Evolutionary conservation across 2,797 vertebrate species (phyloP).

Genomic region (Scleropages formosus): DNA sequence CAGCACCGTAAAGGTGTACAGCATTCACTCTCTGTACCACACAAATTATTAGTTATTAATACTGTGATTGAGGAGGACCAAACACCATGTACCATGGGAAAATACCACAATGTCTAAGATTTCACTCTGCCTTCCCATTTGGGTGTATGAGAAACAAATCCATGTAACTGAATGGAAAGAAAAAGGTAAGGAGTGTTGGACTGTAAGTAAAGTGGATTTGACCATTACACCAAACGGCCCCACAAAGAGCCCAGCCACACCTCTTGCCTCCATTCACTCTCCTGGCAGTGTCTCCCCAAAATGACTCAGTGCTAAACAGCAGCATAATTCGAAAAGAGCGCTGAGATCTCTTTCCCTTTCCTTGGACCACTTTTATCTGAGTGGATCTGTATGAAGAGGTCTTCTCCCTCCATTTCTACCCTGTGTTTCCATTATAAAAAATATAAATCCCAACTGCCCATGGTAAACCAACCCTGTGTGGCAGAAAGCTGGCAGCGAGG

Average conservation of each 20-base stretch:
- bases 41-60: slow-evolving; percentile 18
- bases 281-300: not conserved
- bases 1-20: not conserved
- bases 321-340: slow-evolving; percentile 19
- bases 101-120: slow-evolving; percentile 32
- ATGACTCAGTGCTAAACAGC: not conserved
- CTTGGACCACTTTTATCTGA: not conserved
- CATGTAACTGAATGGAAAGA: slow-evolving; percentile 30
- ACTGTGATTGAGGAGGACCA: slow-evolving; percentile 19
- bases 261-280: no score
- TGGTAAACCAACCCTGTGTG: not conserved
- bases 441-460: not conserved
- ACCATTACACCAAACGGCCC: no score
- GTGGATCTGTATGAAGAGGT: not conserved
- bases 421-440: not conserved
- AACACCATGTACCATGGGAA: slow-evolving; percentile 41
- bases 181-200: not conserved
- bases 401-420: not conserved
- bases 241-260: no score
- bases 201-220: not conserved
- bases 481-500: not conserved
- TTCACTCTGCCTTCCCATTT: slow-evolving; percentile 41
- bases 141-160: slow-evolving; percentile 39
- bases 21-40: slow-evolving; percentile 13
- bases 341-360: not conserved